Evolutionary conservation across 1,140 invertebrate genomes (phyloP), one percentile per base, ranked within the genome.

Genomic region (Ips nitidus): DNA sequence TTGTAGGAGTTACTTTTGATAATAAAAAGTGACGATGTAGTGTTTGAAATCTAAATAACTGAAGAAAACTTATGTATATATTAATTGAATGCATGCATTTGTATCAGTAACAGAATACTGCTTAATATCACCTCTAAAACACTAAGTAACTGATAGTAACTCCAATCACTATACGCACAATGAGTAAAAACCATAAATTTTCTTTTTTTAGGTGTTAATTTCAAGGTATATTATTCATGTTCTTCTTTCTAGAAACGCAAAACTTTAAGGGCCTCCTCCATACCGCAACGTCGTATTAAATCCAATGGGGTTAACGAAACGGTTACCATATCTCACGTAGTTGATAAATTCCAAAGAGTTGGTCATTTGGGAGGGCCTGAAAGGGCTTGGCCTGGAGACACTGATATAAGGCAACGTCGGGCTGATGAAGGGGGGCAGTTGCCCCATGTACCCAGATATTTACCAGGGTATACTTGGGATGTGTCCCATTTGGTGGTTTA

Each of bases 301-400:
- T 89, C 91, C 2, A 94, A 94, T 76, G 90, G 92, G 4, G 86
- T 92, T 22, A 91, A 91, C 71, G 91, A 93, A 76, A 84, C 89
- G 2, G 83, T 85, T 3, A 91, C 90, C 5, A 91, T 93, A 59
- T 92, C 91, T 75, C 79, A 92, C 66, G 88, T 88, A 1, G 90
- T 92, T 42, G 91, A 92, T 72, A 86, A 84, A 66, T 81, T 79
- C 53, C 81, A 82, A 78, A 62, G 81, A 80, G 68, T 79, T 78
- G 43, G 79, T 80, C 67, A 66, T 47, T 38, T 66, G 5, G 55
- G 65, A 55, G 82, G 82, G 57, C 83, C 86, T 5, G 87, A 87
- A 73, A 81, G 86, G 22, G 86, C 86, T 45, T 88, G 87, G 87
- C 86, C 86, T 38, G 86, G 86, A 5, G 86, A 90, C 67, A 71